Evolutionary conservation across 37 sponge, comb jelly and placozoan genomes (phyloP).

Genomic region (Crambe crambe): DNA sequence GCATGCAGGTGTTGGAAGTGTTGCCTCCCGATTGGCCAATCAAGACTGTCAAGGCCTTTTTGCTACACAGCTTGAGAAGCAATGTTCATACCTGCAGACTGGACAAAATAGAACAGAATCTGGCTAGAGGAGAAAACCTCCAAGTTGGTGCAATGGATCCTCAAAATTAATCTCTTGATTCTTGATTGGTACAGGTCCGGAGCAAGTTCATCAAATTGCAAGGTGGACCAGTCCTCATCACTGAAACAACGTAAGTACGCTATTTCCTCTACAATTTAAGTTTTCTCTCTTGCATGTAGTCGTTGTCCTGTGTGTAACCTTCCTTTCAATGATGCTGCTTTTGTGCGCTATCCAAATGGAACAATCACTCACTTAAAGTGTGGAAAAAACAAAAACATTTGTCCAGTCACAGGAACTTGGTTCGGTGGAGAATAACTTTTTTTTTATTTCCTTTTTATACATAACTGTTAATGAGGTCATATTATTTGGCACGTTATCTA

Average conservation of each 20-base stretch:
- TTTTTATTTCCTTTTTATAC: not conserved
- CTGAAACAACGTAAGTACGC: conserved; percentile 52
- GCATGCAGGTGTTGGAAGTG: conserved; percentile 64
- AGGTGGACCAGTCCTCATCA: conserved; percentile 61
- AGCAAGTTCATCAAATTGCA: conserved; percentile 43
- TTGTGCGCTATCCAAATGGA: conserved; percentile 92
- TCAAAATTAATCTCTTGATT: not conserved
- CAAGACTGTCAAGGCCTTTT: conserved; percentile 56
- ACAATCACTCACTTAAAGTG: conserved; percentile 81
- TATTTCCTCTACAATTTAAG: not conserved
- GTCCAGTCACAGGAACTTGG: conserved; percentile 91
- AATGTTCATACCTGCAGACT: conserved; percentile 50
- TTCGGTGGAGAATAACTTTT: conserved; percentile 47
- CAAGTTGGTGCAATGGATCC: conserved; percentile 26
- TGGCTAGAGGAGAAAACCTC: conserved; percentile 72
- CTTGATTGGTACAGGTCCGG: conserved; percentile 25
- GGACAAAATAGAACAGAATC: conserved; percentile 61
- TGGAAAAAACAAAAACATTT: conserved; percentile 74
- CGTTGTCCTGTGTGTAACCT: conserved; percentile 80
- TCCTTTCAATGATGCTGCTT: conserved; percentile 81
- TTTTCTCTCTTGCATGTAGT: conserved; percentile 20
- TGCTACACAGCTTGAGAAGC: conserved; percentile 63
- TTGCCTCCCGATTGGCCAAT: conserved; percentile 80
- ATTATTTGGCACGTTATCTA: not conserved
- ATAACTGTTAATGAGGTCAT: not conserved